Percentiles rank a stretch among this genome's conserved stretches.
These are phyloP conservation scores for Aricia agestis DNA, from an alignment of 1,140 invertebrate species.

Conservation along the genomic window DNA sequence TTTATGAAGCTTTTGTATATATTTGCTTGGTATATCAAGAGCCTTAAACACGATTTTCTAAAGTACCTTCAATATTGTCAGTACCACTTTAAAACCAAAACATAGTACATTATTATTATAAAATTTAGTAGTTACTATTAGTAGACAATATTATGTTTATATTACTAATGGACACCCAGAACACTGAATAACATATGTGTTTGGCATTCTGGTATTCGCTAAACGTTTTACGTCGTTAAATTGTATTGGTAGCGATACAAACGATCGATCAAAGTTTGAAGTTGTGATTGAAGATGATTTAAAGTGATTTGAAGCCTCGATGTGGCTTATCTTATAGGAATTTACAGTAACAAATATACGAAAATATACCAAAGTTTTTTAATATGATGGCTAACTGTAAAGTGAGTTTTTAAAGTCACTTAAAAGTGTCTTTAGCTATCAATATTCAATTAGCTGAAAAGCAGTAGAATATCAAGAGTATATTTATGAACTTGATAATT, in stretches of 20 bases:
- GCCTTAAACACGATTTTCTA: too few species aligned
- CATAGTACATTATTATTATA: neutral
- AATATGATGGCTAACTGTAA: too few species aligned
- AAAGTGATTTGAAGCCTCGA: conserved; percentile 1
- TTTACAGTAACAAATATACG: too few species aligned
- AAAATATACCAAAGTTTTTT: too few species aligned
- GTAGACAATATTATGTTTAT: neutral
- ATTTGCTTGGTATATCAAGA: too few species aligned
- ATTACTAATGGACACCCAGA: neutral
- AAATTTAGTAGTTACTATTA: neutral
- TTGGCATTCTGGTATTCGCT: neutral
- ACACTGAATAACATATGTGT: neutral
- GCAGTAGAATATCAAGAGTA: too few species aligned
- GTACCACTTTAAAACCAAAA: neutral
- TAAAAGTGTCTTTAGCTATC: too few species aligned
- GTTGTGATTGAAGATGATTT: neutral
- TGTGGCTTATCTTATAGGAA: neutral
- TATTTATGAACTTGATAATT: too few species aligned
- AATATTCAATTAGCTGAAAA: too few species aligned
- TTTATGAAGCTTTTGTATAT: too few species aligned
- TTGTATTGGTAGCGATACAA: conserved; percentile 21
- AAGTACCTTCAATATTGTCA: too few species aligned
- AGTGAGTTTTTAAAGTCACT: too few species aligned
- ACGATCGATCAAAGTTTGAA: neutral
- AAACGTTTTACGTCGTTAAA: neutral